phyloP scores from a whole-genome alignment of 2,797 vertebrate species.

The Decapterus maruadsi region DNA sequence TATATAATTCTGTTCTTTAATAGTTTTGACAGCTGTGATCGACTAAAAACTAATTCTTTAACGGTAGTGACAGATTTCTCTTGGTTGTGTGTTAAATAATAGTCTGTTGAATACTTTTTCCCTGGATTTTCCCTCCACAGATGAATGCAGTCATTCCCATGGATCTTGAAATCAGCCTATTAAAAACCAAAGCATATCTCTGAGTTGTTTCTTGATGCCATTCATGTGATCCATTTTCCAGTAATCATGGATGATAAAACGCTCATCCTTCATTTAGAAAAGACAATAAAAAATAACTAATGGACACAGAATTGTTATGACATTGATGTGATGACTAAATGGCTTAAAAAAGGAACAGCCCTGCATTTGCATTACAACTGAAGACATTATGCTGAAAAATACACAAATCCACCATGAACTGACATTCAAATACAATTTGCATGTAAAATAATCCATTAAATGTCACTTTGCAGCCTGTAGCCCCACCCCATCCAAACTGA shows the following conservation, averaged over 20 bases:
- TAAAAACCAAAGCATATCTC: conserved; percentile 30
- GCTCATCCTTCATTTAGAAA: conserved; percentile 5
- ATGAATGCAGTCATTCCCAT: not conserved
- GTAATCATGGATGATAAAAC: conserved; percentile 7
- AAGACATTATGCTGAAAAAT: not conserved
- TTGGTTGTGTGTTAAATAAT: not conserved
- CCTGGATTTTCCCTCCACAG: conserved; percentile 4
- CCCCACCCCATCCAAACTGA: not conserved
- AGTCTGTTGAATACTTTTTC: conserved; percentile 19
- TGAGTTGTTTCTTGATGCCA: not conserved
- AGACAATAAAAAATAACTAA: conserved; percentile 5
- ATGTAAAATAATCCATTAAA: not conserved
- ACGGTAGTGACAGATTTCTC: conserved; percentile 4
- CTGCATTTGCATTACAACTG: not conserved
- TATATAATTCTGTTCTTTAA: conserved; percentile 25
- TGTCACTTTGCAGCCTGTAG: not conserved
- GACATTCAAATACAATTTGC: not conserved
- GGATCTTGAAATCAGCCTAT: conserved; percentile 7
- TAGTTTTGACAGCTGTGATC: conserved; percentile 36
- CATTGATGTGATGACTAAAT: not conserved
- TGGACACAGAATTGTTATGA: not conserved
- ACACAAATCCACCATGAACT: not conserved
- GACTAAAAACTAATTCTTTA: conserved; percentile 4
- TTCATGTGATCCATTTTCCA: conserved; percentile 11
- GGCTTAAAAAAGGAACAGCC: not conserved